Percentiles rank a stretch among this genome's conserved stretches.
Conservation (phyloP, 2,888 invertebrate species). For the Ophion ventricosus region DNA sequence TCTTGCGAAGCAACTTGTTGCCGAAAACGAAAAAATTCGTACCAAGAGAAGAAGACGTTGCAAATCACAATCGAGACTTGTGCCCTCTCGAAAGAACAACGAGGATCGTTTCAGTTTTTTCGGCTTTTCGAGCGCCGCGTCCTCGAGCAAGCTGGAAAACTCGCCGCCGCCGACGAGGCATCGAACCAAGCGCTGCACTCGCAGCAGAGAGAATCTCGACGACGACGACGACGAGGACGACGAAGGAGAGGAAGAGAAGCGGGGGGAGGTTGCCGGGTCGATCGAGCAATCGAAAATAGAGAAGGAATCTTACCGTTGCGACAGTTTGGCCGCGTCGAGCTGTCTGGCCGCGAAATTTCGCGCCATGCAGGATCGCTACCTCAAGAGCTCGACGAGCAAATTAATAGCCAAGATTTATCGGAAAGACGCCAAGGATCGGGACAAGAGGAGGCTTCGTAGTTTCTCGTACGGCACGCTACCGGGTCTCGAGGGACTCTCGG, state of each 20-base stretch:
- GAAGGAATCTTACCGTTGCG: conserved; percentile 68
- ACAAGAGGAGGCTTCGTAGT: conserved; percentile 85
- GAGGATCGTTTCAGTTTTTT: conserved; percentile 74
- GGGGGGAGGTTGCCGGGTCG: neutral
- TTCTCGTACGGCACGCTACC: conserved; percentile 91
- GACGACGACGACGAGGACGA: too few species aligned
- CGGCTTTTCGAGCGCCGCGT: conserved; percentile 70
- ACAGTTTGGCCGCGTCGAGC: conserved; percentile 79
- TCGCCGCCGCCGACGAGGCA: too few species aligned
- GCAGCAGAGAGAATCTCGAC: too few species aligned
- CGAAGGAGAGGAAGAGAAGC: neutral
- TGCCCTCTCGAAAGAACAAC: conserved; percentile 70
- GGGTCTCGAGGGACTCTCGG: conserved; percentile 89
- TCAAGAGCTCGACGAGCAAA: conserved; percentile 88
- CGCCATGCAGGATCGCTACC: conserved; percentile 89
- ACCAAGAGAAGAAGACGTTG: conserved; percentile 78
- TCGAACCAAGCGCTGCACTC: too few species aligned
- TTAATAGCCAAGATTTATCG: conserved; percentile 88
- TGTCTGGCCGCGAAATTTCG: conserved; percentile 89
- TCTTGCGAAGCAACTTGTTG: conserved; percentile 71
- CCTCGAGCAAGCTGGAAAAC: neutral
- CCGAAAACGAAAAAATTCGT: conserved; percentile 75
- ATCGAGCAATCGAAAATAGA: neutral
- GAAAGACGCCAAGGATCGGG: conserved; percentile 77
- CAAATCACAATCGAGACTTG: conserved; percentile 77